phyloP scores from a whole-genome alignment of 2,797 vertebrate genomes.

The Neosilurus mollespiculum region DNA sequence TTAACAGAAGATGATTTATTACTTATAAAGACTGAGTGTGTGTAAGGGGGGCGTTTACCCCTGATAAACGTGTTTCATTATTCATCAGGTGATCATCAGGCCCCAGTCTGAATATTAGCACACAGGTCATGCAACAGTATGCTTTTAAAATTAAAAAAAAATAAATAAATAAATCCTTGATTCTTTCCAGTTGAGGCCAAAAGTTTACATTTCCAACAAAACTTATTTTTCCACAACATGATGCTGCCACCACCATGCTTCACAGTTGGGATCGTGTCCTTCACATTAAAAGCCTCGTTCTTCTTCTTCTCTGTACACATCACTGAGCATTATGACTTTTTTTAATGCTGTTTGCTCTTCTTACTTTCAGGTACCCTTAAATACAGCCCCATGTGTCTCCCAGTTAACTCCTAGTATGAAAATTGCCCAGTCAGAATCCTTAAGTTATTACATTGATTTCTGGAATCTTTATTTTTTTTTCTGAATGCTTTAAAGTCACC shows the following conservation, averaged over 20 bases:
- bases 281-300: background rate
- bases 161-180: background rate
- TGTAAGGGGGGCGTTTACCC: background rate
- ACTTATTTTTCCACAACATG: background rate
- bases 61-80: background rate
- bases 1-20: background rate
- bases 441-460: background rate
- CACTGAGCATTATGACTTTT: background rate
- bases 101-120: background rate
- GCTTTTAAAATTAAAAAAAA: background rate
- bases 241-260: background rate
- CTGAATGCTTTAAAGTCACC: background rate
- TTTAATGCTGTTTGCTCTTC: background rate
- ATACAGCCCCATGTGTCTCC: background rate
- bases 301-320: background rate
- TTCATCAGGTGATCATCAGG: background rate
- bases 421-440: background rate
- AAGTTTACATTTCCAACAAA: background rate
- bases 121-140: background rate
- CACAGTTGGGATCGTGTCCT: background rate
- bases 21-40: background rate
- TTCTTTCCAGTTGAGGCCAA: background rate
- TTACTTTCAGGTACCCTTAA: background rate
- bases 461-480: background rate
- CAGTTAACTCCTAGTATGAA: background rate